A percentile compares a stretch with the other conserved stretches of the same genome.
Evolutionary conservation across 2,113 vertebrate genomes (phyloP).

Genomic region (Orthonyx spaldingii): DNA sequence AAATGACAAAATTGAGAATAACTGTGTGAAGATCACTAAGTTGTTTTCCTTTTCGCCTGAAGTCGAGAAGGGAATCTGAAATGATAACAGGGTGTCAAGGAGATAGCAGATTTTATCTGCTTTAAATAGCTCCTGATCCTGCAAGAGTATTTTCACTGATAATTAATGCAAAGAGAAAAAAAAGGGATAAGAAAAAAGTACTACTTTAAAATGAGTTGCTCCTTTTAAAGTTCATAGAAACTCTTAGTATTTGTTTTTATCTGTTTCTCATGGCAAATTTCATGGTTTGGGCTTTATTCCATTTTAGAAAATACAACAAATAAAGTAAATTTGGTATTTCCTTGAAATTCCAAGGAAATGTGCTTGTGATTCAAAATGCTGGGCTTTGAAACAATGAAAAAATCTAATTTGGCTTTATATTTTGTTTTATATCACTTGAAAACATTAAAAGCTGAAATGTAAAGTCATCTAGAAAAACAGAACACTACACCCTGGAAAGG

Average conservation of each 20-base stretch:
- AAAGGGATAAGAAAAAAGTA: not conserved
- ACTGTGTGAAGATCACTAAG: not conserved
- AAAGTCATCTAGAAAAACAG: not conserved
- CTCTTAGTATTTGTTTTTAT: not conserved
- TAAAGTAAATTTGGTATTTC: not conserved
- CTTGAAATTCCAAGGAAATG: not conserved
- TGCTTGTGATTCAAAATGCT: not conserved
- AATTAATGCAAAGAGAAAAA: not conserved
- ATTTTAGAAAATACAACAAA: not conserved
- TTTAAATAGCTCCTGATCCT: not conserved
- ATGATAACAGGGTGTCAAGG: not conserved
- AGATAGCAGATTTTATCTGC: not conserved
- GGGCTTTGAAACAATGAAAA: not conserved
- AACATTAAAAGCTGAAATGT: not conserved
- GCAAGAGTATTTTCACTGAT: not conserved
- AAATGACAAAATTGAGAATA: not conserved
- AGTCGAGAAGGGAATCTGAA: not conserved
- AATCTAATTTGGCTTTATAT: not conserved
- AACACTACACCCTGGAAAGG: not conserved
- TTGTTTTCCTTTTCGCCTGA: not conserved
- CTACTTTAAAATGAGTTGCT: not conserved
- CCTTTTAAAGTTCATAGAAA: not conserved
- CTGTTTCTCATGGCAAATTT: not conserved
- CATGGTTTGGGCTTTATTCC: not conserved
- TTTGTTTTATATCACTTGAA: not conserved